Percentiles rank a stretch among this genome's conserved stretches.
These are phyloP conservation scores for Danaus chrysippus DNA, from an alignment of 2,888 invertebrate genomes.

Conservation along the genomic window DNA sequence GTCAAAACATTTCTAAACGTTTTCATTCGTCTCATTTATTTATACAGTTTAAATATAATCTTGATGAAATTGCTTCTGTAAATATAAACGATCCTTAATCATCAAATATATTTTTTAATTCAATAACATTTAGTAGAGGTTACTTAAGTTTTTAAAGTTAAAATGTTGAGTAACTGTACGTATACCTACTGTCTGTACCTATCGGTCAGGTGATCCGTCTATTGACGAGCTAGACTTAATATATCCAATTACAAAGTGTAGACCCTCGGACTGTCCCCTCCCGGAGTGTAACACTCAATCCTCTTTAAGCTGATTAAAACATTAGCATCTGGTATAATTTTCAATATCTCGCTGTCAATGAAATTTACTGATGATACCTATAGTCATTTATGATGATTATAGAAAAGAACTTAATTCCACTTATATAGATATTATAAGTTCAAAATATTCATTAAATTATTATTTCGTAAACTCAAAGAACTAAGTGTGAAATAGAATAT, in stretches of 20 bases:
- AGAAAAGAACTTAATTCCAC: neutral
- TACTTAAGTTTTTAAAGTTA: no score
- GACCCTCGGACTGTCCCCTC: conserved; percentile 40
- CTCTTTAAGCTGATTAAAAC: conserved; percentile 53
- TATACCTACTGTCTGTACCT: conserved; percentile 36
- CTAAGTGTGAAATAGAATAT: no score
- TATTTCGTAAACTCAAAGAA: no score
- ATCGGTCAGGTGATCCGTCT: conserved; percentile 57
- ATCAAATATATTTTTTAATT: no score
- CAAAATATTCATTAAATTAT: no score
- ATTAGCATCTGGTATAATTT: conserved; percentile 41
- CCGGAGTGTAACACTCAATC: conserved; percentile 35
- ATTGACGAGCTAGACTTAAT: conserved; percentile 50
- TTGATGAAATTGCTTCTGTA: neutral
- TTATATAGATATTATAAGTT: no score
- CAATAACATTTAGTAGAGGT: no score
- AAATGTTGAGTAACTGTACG: neutral
- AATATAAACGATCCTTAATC: neutral
- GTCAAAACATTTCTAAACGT: conserved; percentile 41
- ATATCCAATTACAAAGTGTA: conserved; percentile 57
- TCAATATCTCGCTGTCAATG: conserved; percentile 28
- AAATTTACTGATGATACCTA: neutral
- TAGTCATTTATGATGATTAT: neutral
- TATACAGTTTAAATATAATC: no score
- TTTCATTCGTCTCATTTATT: conserved; percentile 25